Evolutionary conservation across 2,113 vertebrate species (phyloP).

Genomic region (Trogon surrucura): DNA sequence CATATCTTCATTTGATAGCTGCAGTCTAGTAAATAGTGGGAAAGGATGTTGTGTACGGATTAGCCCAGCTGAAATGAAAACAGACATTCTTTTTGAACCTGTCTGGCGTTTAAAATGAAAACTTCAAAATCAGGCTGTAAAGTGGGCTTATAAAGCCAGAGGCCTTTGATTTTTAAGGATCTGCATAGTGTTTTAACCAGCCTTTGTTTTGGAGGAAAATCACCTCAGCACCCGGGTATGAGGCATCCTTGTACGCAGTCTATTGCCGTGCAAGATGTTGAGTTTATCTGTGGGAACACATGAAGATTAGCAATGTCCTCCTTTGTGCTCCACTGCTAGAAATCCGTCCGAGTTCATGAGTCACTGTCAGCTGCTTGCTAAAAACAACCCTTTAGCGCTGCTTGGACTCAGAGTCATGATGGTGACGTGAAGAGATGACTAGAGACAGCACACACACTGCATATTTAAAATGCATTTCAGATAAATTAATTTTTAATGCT

Average conservation of each 20-base stretch:
- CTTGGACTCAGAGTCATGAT: not conserved
- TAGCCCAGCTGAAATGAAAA: conserved; percentile 86
- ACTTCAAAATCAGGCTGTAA: conserved; percentile 83
- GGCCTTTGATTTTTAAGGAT: conserved; percentile 82
- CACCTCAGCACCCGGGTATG: conserved; percentile 37
- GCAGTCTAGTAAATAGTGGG: conserved; percentile 80
- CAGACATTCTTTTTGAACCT: conserved; percentile 85
- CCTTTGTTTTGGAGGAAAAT: conserved; percentile 71
- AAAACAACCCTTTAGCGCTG: not conserved
- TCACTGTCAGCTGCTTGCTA: conserved; percentile 59
- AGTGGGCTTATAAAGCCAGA: conserved; percentile 81
- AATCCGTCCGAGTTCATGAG: conserved; percentile 17
- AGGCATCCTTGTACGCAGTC: not conserved
- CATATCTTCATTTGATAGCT: conserved; percentile 85
- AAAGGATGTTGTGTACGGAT: conserved; percentile 83
- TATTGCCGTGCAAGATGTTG: not conserved
- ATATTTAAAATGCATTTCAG: not conserved
- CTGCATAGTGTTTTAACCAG: conserved; percentile 75
- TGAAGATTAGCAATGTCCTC: not conserved
- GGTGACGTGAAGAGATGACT: not conserved
- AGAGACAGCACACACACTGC: not conserved
- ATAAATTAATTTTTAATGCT: not conserved
- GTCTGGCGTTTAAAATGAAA: conserved; percentile 83
- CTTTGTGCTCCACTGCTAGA: conserved; percentile 42
- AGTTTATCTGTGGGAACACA: conserved; percentile 53